A percentile compares a stretch with the other conserved stretches of the same genome.
Conservation (phyloP, 2,113 vertebrate species). For the Zapus hudsonius region DNA sequence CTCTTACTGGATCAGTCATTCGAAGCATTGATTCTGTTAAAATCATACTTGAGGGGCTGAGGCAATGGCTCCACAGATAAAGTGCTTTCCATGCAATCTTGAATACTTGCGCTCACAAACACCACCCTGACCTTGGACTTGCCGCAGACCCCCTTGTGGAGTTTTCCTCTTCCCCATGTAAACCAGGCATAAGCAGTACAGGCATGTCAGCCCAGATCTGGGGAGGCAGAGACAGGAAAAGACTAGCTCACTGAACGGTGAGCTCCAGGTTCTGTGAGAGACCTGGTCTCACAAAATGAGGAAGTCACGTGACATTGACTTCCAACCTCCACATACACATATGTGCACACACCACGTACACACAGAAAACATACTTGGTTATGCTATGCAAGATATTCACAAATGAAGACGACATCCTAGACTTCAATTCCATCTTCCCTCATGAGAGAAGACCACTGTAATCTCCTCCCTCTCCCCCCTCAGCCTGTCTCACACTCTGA, state of each 20-base stretch:
- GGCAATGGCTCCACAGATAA: neutral
- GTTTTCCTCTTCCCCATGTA: too few relatives aligned
- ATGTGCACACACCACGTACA: neutral
- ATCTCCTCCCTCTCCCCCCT: neutral
- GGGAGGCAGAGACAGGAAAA: neutral
- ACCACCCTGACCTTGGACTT: too few relatives aligned
- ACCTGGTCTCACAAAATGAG: neutral
- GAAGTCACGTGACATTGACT: neutral
- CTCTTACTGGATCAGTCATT: neutral
- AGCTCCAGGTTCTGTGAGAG: neutral
- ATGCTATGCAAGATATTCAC: neutral
- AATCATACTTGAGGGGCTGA: neutral
- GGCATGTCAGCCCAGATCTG: neutral
- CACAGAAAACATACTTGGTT: neutral
- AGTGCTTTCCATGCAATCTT: neutral
- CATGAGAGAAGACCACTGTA: accelerated
- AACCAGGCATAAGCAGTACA: neutral
- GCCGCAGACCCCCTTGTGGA: too few relatives aligned
- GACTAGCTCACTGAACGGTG: too few relatives aligned
- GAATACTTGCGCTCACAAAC: too few relatives aligned
- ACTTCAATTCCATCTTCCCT: neutral
- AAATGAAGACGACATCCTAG: neutral
- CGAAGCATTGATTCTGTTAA: too few relatives aligned
- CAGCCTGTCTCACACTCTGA: neutral
- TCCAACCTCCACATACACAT: neutral